Conservation (phyloP, 92 coral and sea anemone species). For the Heteractis magnifica region DNA sequence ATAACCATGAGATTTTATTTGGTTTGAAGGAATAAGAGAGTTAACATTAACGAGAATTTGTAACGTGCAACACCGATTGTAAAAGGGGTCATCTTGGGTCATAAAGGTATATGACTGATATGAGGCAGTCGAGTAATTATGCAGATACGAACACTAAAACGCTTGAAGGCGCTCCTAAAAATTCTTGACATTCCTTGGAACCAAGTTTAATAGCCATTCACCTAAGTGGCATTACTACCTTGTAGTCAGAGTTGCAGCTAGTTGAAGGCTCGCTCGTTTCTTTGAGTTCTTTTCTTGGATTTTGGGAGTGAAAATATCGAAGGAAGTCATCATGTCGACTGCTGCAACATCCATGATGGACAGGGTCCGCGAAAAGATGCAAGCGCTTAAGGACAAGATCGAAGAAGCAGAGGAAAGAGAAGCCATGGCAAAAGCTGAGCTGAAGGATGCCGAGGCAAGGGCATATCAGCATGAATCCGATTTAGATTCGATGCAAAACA, state of each 20-base stretch:
- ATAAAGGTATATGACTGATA: slow-evolving; percentile 1
- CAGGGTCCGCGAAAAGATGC: slow-evolving; percentile 88
- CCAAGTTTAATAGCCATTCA: slow-evolving; percentile 28
- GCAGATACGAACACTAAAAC: not conserved
- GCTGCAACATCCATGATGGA: slow-evolving; percentile 38
- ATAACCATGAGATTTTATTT: not conserved
- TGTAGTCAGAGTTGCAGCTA: not conserved
- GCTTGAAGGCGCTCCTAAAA: slow-evolving; percentile 42
- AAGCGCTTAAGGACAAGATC: slow-evolving; percentile 72
- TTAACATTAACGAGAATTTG: not conserved
- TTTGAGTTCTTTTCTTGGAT: not conserved
- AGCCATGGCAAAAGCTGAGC: slow-evolving; percentile 53
- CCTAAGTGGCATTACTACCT: not conserved
- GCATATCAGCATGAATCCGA: slow-evolving; percentile 69
- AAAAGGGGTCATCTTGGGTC: slow-evolving; percentile 9
- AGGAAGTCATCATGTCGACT: slow-evolving; percentile 22
- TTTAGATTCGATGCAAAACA: slow-evolving; percentile 67
- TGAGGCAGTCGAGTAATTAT: slow-evolving; percentile 6
- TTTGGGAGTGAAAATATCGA: not conserved
- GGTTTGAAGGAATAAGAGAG: not conserved
- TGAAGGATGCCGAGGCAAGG: slow-evolving; percentile 56
- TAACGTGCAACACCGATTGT: not conserved
- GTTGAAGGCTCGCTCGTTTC: not conserved
- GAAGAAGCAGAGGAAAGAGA: slow-evolving; percentile 80
- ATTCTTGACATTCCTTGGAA: slow-evolving; percentile 37